These are phyloP conservation scores for Cyprinodon tularosa DNA, from an alignment of 2,113 vertebrate genomes.

Conservation along the genomic window DNA sequence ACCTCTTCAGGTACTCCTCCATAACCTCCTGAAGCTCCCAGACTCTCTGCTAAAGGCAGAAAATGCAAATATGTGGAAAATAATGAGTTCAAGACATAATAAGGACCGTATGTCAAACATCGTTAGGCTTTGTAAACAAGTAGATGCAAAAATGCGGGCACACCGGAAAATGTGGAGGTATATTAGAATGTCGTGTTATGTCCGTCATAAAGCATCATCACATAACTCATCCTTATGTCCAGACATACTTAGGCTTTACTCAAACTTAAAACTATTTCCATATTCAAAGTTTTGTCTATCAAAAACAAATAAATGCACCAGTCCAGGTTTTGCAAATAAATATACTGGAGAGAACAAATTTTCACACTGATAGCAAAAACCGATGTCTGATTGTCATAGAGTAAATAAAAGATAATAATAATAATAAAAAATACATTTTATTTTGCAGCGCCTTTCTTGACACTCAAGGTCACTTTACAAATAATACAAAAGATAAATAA, in stretches of 20 bases:
- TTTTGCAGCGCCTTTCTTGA: too few relatives aligned
- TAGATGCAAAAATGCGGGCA: background rate
- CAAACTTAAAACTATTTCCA: background rate
- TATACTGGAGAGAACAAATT: too few relatives aligned
- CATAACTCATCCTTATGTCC: background rate
- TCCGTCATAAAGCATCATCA: background rate
- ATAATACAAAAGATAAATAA: too few relatives aligned
- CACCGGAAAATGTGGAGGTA: background rate
- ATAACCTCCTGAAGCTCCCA: constrained; percentile 71
- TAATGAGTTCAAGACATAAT: background rate
- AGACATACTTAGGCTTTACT: background rate
- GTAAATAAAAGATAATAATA: too few relatives aligned
- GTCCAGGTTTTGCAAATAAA: background rate
- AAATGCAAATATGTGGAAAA: background rate
- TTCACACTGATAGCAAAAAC: too few relatives aligned
- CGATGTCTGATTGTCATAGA: too few relatives aligned
- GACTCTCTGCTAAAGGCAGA: constrained; percentile 44
- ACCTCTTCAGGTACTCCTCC: constrained; percentile 78
- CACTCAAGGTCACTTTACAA: too few relatives aligned
- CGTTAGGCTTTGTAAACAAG: background rate
- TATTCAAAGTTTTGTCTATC: background rate
- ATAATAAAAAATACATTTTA: too few relatives aligned
- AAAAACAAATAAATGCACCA: background rate
- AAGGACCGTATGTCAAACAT: too few relatives aligned
- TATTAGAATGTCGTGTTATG: too few relatives aligned